Evolutionary conservation across 2,797 vertebrate genomes (phyloP).

Genomic region (Paguma larvata): DNA sequence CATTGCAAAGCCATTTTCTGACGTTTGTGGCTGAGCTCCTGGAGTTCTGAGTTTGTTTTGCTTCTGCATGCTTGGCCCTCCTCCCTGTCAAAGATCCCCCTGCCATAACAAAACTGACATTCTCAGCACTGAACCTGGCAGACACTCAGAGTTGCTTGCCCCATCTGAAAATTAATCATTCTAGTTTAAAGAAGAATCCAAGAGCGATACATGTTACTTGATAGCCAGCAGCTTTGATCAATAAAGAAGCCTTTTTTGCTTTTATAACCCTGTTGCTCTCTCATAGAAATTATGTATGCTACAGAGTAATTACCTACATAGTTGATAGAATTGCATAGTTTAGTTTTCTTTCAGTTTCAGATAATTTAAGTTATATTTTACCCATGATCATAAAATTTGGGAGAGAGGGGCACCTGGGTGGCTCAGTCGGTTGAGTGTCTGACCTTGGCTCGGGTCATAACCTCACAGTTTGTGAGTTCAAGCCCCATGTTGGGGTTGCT

Average conservation of each 20-base stretch:
- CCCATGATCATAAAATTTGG: not conserved
- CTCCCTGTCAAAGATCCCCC: not conserved
- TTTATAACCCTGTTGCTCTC: constrained; percentile 59
- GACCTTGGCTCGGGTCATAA: too few relatives aligned
- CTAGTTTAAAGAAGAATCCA: constrained; percentile 70
- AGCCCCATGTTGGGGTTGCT: too few relatives aligned
- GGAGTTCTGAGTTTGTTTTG: not conserved
- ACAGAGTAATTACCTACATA: constrained; percentile 1
- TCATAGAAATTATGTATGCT: constrained; percentile 17
- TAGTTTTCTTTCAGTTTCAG: not conserved
- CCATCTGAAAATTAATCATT: constrained; percentile 56
- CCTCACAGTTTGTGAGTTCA: too few relatives aligned
- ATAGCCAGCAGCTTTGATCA: constrained; percentile 68
- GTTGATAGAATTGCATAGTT: not conserved
- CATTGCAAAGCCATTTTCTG: not conserved
- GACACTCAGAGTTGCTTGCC: not conserved
- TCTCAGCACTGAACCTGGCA: not conserved
- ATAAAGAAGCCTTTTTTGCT: constrained; percentile 50
- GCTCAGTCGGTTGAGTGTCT: too few relatives aligned
- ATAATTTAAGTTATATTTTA: constrained; percentile 50
- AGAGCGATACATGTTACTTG: constrained; percentile 30
- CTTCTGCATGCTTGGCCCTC: not conserved
- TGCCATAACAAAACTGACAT: not conserved
- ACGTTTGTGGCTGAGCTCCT: not conserved
- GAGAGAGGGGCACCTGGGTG: not conserved